These are phyloP conservation scores for Fulmarus glacialis DNA, from an alignment of 2,113 vertebrate species.

Conservation along the genomic window DNA sequence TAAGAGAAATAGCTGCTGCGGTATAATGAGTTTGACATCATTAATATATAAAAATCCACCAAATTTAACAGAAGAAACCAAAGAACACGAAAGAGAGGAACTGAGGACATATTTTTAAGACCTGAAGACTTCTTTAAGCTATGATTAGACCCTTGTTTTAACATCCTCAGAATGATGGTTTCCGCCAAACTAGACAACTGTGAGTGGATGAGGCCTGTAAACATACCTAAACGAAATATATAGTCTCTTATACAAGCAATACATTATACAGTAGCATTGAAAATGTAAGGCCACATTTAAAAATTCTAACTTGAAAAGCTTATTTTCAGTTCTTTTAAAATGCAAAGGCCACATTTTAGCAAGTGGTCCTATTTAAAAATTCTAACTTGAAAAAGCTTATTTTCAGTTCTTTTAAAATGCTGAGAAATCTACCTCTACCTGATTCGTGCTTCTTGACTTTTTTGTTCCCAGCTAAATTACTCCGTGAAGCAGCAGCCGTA, in stretches of 20 bases:
- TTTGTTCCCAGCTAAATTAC: neutral
- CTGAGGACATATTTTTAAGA: neutral
- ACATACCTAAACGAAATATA: fast-evolving
- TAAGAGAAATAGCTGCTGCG: neutral
- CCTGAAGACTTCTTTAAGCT: neutral
- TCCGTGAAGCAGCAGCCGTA: neutral
- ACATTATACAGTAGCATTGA: neutral
- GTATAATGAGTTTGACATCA: neutral
- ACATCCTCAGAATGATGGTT: neutral
- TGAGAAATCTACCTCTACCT: neutral
- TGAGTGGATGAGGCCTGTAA: neutral
- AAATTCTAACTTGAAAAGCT: neutral
- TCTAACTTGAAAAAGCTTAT: neutral
- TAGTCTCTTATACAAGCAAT: neutral
- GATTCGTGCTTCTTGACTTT: neutral
- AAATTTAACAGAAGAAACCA: neutral
- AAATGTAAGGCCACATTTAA: neutral
- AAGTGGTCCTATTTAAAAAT: neutral
- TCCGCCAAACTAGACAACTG: neutral
- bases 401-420: neutral
- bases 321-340: neutral
- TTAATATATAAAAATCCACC: neutral
- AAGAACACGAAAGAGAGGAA: neutral
- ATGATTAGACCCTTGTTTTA: neutral
- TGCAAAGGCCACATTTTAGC: neutral